These are phyloP conservation scores for Piscicola geometra DNA, from an alignment of 2,888 invertebrate genomes.

Conservation along the genomic window DNA sequence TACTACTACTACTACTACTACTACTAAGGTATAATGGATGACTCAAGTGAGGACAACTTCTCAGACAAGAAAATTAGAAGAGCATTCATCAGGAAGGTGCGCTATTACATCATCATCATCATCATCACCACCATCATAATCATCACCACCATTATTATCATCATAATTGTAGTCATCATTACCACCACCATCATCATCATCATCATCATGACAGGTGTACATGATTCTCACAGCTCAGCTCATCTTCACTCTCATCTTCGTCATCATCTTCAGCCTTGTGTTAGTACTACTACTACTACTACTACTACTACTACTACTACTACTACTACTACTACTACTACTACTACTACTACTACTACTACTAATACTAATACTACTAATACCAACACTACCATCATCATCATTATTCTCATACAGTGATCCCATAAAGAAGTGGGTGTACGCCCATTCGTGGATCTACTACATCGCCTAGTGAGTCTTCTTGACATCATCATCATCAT, in stretches of 20 bases:
- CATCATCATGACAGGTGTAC: slow-evolving; percentile 49
- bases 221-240: slow-evolving; percentile 52
- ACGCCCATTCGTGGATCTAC: slow-evolving; percentile 43
- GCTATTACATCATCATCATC: too few relatives aligned
- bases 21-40: slow-evolving; percentile 6
- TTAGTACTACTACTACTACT: slow-evolving; percentile 38
- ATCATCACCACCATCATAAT: neutral
- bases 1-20: too few relatives aligned
- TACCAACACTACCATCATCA: neutral
- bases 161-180: too few relatives aligned
- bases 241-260: slow-evolving; percentile 49
- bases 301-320: neutral
- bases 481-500: neutral
- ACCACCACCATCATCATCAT: neutral
- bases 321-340: slow-evolving; percentile 27
- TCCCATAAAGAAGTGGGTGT: slow-evolving; percentile 47
- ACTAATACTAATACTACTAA: neutral
- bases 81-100: slow-evolving; percentile 52
- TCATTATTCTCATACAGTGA: slow-evolving; percentile 43
- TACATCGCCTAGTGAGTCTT: slow-evolving; percentile 52
- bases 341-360: slow-evolving; percentile 2
- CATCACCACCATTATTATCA: slow-evolving; percentile 34
- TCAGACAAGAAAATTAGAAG: slow-evolving; percentile 50
- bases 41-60: slow-evolving; percentile 26
- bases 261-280: slow-evolving; percentile 50